Conservation (phyloP, 1,140 invertebrate species). For the Geopemphigus sp. region DNA sequence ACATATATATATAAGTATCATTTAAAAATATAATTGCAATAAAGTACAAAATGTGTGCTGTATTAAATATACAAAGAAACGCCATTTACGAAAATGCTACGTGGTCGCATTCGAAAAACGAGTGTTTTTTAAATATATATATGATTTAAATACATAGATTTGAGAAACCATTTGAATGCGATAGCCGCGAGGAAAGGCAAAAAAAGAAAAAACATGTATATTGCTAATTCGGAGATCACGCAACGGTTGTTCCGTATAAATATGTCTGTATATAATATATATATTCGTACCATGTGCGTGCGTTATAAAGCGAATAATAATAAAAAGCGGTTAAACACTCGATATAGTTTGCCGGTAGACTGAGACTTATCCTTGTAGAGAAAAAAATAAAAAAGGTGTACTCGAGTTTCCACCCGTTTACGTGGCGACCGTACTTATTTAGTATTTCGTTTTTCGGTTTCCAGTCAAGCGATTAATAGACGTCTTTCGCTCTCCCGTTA, state of each 20-base stretch:
- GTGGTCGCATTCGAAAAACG: neutral
- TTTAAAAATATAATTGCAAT: no score
- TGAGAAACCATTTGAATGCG: constrained; percentile 6
- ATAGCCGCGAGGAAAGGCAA: constrained; percentile 3
- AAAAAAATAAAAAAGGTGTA: constrained; percentile 30
- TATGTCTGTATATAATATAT: neutral
- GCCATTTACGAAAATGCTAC: neutral
- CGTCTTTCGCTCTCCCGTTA: no score
- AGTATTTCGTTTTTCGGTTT: constrained; percentile 8
- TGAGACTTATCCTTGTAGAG: constrained; percentile 9
- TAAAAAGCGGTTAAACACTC: constrained; percentile 43
- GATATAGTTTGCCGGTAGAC: constrained; percentile 17
- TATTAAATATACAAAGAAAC: neutral
- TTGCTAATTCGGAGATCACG: constrained; percentile 42
- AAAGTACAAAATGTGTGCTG: no score
- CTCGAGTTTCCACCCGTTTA: constrained; percentile 44
- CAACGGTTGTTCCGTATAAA: constrained; percentile 33
- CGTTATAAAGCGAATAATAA: constrained; percentile 24
- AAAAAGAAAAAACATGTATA: neutral
- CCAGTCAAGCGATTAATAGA: constrained; percentile 42
- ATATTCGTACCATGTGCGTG: constrained; percentile 3
- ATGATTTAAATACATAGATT: neutral
- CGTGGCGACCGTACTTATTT: constrained; percentile 24
- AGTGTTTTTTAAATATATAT: no score
- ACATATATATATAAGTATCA: no score